Evolutionary conservation across 64 coral and sea anemone species (phyloP).

Genomic region (Actinia tenebrosa): DNA sequence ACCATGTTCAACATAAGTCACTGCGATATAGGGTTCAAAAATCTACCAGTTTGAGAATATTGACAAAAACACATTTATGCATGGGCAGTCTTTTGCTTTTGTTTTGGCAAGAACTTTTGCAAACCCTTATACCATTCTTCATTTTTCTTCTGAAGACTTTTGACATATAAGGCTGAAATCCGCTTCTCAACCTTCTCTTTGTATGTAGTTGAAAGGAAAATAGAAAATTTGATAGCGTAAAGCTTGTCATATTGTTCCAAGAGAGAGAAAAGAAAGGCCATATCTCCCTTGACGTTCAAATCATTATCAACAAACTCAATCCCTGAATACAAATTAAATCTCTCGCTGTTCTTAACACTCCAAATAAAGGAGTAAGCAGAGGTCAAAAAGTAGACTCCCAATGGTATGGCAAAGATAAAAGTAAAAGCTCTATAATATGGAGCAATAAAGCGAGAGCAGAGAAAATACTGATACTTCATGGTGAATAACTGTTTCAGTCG

Average conservation of each 20-base stretch:
- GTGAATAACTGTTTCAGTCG: neutral
- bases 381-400: neutral
- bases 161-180: neutral
- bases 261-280: slow-evolving; percentile 20
- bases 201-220: neutral
- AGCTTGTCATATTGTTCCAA: neutral
- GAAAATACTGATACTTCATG: slow-evolving; percentile 8
- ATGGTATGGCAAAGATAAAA: neutral
- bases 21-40: too few species aligned
- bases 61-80: too few species aligned
- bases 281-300: neutral
- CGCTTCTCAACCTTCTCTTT: neutral
- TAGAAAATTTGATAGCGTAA: neutral
- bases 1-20: too few species aligned
- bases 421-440: slow-evolving; percentile 22
- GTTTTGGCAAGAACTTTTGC: neutral
- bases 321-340: neutral
- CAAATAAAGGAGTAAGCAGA: neutral
- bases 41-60: too few species aligned
- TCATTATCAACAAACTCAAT: neutral
- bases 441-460: neutral
- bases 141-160: neutral
- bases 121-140: neutral
- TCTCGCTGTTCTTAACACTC: neutral
- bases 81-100: neutral